phyloP scores from a whole-genome alignment of 2,113 vertebrate species.

The Trichechus manatus region DNA sequence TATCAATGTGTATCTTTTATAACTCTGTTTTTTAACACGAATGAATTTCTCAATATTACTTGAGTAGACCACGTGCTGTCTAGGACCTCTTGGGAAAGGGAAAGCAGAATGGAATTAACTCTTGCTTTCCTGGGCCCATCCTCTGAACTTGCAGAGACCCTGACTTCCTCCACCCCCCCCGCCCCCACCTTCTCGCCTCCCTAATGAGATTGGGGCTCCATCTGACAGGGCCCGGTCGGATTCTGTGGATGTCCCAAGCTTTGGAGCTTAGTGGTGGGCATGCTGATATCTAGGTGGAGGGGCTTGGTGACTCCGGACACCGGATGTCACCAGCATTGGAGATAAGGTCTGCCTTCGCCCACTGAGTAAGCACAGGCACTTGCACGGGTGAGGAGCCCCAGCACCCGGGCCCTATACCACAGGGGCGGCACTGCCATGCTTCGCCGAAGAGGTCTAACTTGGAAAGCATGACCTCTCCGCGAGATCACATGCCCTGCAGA shows the following conservation, averaged over 20 bases:
- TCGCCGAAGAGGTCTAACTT: not conserved
- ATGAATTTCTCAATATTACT: conserved; percentile 40
- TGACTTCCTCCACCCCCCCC: accelerated
- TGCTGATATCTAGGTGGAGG: not conserved
- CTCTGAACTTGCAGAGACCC: not conserved
- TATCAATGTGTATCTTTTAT: conserved; percentile 48
- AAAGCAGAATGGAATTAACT: not conserved
- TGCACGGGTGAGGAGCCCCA: too few species aligned
- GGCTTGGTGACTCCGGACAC: not conserved
- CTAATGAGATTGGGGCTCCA: accelerated
- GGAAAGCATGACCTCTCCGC: too few species aligned
- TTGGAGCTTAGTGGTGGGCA: accelerated
- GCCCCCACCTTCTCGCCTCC: not conserved
- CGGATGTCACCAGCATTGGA: not conserved
- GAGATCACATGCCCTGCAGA: not conserved
- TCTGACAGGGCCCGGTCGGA: accelerated
- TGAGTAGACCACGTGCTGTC: not conserved
- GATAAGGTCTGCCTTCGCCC: not conserved
- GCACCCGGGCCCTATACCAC: not conserved
- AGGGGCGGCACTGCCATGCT: not conserved
- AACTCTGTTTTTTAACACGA: not conserved
- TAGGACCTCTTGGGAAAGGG: not conserved
- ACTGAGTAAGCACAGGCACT: not conserved
- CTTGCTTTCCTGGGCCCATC: not conserved
- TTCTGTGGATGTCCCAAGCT: not conserved